phyloP scores from a whole-genome alignment of 2,113 vertebrate genomes.

The Psittacara wagleri region DNA sequence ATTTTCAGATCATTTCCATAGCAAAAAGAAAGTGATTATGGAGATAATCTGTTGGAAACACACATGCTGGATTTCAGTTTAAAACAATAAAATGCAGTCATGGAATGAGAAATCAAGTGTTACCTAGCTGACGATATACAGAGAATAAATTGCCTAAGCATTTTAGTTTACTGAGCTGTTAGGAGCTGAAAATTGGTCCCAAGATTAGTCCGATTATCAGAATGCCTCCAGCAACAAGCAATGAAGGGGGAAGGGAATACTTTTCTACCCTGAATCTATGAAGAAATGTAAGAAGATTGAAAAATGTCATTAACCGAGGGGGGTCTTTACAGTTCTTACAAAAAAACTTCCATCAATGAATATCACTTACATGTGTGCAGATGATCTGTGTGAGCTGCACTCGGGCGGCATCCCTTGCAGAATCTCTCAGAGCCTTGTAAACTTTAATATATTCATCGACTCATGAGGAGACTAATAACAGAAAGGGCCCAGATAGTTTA shows the following conservation, averaged over 20 bases:
- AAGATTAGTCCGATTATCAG: conserved; percentile 29
- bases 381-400: background rate
- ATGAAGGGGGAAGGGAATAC: background rate
- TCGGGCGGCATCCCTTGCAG: background rate
- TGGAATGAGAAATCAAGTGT: conserved; percentile 17
- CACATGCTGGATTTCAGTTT: conserved; percentile 2
- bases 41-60: conserved; percentile 36
- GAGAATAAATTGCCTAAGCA: conserved; percentile 15
- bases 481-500: background rate
- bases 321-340: background rate
- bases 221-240: background rate
- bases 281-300: background rate
- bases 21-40: conserved; percentile 49
- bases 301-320: background rate
- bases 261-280: background rate
- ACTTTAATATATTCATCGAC: background rate
- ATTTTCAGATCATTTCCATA: conserved; percentile 56
- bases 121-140: background rate
- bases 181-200: conserved; percentile 24
- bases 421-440: background rate
- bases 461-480: background rate
- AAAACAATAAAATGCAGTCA: conserved; percentile 52
- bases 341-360: background rate
- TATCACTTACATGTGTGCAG: background rate
- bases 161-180: conserved; percentile 33